Evolutionary conservation across 1,140 invertebrate genomes (phyloP), one percentile per base, ranked within the genome.

Genomic region (Bombus confusus): DNA sequence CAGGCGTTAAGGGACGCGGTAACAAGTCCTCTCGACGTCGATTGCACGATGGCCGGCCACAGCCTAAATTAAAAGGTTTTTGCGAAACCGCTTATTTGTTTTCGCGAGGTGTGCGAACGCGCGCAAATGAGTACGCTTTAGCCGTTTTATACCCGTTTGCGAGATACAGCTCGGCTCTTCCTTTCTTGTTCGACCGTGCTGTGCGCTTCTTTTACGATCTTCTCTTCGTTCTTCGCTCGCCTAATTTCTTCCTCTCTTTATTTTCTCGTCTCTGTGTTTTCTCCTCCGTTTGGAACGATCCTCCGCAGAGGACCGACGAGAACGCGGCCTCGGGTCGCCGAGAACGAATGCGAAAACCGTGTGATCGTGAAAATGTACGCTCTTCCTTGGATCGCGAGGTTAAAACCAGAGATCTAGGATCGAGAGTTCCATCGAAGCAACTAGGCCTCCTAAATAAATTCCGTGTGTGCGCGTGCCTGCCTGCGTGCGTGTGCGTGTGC

Each of bases 161-260:
- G 28, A 25, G 39, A 39, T 37, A 66, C 72, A 75, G 43, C 18
- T 52, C 73, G 76, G 1, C 43, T 34, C 66, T 80, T 31, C 37
- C 34, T 28, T 28, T 22, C 10, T 18, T 68, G n/a, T n/a, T 18
- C 57, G 34, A 34, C n/a, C 74, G 31, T 22, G 47, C 68, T 34
- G 31, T 52, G 1, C 39, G 47, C 31, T 37, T 72, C 31, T 62
- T 66, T 66, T 31, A 71, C 52, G 39, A 64, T 68, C 74, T 83
- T 52, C 39, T 43, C 59, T 78, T 74, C 81, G 31, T 64, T 84
- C 81, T 86, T 78, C 82, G 81, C 59, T 77, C 28, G 73, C 74
- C 74, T 64, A 47, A 71, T 75, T 59, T 84, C 68, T 79, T 57
- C 34, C 68, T 79, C n/a, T 83, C 34, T 86, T 72, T 72, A 41